Evolutionary conservation across 1,140 invertebrate genomes (phyloP).

Genomic region (Bombus fervidus): DNA sequence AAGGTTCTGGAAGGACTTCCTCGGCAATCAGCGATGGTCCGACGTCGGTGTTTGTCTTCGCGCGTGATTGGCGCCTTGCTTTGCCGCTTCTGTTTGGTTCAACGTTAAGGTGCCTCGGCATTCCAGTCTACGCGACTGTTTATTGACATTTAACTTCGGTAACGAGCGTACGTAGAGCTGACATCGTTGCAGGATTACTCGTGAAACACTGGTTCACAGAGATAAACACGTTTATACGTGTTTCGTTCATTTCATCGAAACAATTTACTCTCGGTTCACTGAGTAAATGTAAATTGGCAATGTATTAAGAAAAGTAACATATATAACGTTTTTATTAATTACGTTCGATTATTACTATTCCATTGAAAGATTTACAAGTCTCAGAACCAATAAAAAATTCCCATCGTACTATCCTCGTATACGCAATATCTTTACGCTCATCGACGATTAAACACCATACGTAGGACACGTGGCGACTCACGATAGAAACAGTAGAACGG

Average conservation of each 20-base stretch:
- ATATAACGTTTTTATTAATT: too few relatives aligned
- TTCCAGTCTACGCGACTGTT: slow-evolving; percentile 56
- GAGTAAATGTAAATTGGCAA: neutral
- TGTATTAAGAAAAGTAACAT: neutral
- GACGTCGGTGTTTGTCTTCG: slow-evolving; percentile 77
- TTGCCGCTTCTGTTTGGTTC: slow-evolving; percentile 65
- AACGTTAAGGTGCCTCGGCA: slow-evolving; percentile 54
- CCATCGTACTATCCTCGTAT: too few relatives aligned
- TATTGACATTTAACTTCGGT: slow-evolving; percentile 69
- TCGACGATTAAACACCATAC: neutral
- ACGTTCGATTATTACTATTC: too few relatives aligned
- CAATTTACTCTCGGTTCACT: too few relatives aligned
- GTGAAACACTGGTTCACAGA: neutral
- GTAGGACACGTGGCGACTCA: neutral
- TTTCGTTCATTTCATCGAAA: neutral
- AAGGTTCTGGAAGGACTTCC: slow-evolving; percentile 71
- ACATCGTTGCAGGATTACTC: slow-evolving; percentile 46
- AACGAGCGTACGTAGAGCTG: slow-evolving; percentile 48
- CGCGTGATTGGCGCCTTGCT: slow-evolving; percentile 78
- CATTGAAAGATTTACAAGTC: neutral
- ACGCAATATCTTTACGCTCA: neutral
- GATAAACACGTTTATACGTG: neutral
- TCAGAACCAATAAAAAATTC: slow-evolving; percentile 9
- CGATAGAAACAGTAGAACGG: neutral
- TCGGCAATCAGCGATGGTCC: slow-evolving; percentile 77